Conservation (phyloP, 30 jellyfish, hydroid and myxozoan genomes). For the Clytia hemisphaerica region DNA sequence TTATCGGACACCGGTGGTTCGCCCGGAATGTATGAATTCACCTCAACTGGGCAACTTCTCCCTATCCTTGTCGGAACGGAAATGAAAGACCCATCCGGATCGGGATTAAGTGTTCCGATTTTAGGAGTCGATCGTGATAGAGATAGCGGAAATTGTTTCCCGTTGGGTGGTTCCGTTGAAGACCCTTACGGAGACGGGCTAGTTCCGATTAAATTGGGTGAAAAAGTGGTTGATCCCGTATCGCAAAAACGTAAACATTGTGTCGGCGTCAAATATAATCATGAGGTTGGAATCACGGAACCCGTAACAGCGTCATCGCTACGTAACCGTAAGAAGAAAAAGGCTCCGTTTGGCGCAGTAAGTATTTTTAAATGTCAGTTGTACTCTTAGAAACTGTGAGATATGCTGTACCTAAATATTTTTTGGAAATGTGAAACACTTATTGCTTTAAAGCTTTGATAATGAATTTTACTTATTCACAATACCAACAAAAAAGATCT, state of each 20-base stretch:
- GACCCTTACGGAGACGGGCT: constrained; percentile 90
- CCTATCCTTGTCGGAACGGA: constrained; percentile 85
- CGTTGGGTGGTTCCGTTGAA: constrained; percentile 94
- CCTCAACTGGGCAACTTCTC: constrained; percentile 78
- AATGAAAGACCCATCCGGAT: constrained; percentile 93
- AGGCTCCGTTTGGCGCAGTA: constrained; percentile 83
- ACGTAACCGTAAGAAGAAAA: constrained; percentile 43
- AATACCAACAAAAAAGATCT: too few species aligned
- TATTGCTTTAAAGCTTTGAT: too few species aligned
- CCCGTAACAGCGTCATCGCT: constrained; percentile 66
- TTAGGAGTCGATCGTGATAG: constrained; percentile 79
- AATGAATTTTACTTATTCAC: too few species aligned
- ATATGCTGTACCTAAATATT: too few species aligned
- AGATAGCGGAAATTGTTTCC: constrained; percentile 63
- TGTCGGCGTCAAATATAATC: constrained; percentile 71
- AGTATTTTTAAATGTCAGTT: constrained; percentile 5
- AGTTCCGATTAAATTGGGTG: constrained; percentile 79
- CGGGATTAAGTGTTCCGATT: constrained; percentile 90
- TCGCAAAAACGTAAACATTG: constrained; percentile 56
- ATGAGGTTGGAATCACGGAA: constrained; percentile 72
- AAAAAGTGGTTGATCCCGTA: constrained; percentile 73
- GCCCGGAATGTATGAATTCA: constrained; percentile 92
- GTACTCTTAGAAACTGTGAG: too few species aligned
- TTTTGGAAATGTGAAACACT: too few species aligned
- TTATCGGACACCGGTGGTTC: constrained; percentile 83